Base-by-base conservation (phyloP, 1,140 invertebrate species). In the Drosophila virilis region DNA sequence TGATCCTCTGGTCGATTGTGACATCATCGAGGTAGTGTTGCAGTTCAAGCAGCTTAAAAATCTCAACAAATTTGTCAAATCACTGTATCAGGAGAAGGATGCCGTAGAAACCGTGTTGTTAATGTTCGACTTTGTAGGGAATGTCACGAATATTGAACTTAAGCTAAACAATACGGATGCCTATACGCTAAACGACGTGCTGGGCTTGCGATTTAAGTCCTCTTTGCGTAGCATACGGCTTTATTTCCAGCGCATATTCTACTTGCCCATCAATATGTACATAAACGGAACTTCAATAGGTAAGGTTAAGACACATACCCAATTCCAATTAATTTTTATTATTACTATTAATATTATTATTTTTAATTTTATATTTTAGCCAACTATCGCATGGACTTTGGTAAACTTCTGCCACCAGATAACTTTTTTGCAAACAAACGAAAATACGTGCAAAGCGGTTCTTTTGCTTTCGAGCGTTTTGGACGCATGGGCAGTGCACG, bases 211-310 rank as follows among this genome's bases (percentile, higher is more conserved):
- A 1, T 91, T 91, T 43, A 90, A 90, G 61, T 77, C 90, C 10
- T 91, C 90, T 1, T 17, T 90, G 8, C 73, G 65, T 33, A 85
- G 77, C 28, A 79, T 91, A 33, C 69, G 83, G 3, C 51, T 69
- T 0, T 91, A 91, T 52, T 91, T 91, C n/a, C 90, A 91, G 46
- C 80, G 86, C 0, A 89, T 91, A 13, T 91, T 91, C 13, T 91
- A 90, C 50, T 61, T 91, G 6, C 90, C 90, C 12, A 88, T 91
- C 32, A 90, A 82, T 32, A 75, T 91, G 61, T 91, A 82, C 37
- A 58, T 88, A 13, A 89, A 90, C 55, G 83, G 74, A 33, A 66
- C 73, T 0, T 73, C 77, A 0, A 78, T 91, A 54, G 88, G 88
- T 91, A 43, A 58, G 72, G 33, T 2, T n/a, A 6, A 12, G 1